phyloP scores from a whole-genome alignment of 2,113 vertebrate genomes.

The Falcunculus frontatus region DNA sequence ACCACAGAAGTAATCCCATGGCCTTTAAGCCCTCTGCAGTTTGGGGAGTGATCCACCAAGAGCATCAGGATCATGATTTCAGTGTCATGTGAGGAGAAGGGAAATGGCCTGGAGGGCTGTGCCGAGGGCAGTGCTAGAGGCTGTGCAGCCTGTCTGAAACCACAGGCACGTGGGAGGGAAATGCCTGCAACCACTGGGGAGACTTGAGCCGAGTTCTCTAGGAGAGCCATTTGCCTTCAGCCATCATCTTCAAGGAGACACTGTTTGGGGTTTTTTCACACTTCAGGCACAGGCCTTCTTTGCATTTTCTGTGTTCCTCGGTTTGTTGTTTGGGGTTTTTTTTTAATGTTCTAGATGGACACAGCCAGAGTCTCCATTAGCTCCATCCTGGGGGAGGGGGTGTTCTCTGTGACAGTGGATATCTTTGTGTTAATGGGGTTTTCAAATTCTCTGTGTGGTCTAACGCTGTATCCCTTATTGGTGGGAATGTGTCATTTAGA shows the following conservation, averaged over 20 bases:
- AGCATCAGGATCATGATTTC: not conserved
- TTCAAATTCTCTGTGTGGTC: slow-evolving; percentile 69
- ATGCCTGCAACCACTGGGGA: not conserved
- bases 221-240: not conserved
- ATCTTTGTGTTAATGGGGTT: slow-evolving; percentile 30
- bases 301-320: not conserved
- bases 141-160: not conserved
- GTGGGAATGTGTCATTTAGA: slow-evolving; percentile 85
- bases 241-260: not conserved
- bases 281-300: not conserved
- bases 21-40: not conserved
- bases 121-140: not conserved
- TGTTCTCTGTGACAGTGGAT: not conserved
- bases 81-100: not conserved
- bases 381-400: not conserved
- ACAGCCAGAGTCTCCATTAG: not conserved
- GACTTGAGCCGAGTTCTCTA: not conserved
- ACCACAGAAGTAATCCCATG: not conserved
- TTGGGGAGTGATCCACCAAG: not conserved
- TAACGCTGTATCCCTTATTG: slow-evolving; percentile 79
- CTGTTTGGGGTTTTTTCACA: not conserved
- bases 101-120: not conserved
- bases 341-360: not conserved
- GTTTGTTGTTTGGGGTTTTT: not conserved
- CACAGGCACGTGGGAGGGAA: not conserved